Evolutionary conservation across 2,797 vertebrate species (phyloP).

Genomic region (Muraenolepis orangiensis): DNA sequence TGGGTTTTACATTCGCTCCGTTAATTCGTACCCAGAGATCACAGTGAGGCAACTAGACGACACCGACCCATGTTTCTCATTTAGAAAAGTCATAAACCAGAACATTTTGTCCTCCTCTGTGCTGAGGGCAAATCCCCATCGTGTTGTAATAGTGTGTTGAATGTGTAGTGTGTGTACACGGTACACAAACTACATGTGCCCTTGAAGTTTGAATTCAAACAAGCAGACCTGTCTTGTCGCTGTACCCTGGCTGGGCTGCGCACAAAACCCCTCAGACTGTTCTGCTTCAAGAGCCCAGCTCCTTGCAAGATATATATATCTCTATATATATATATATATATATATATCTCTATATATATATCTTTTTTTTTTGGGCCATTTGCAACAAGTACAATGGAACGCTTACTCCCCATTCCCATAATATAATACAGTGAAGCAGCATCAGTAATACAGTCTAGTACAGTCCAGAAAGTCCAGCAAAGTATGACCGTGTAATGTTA

Average conservation of each 20-base stretch:
- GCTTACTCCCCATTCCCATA: too few relatives aligned
- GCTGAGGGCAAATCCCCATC: background rate
- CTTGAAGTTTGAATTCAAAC: background rate
- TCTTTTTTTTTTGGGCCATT: too few relatives aligned
- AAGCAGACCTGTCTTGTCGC: background rate
- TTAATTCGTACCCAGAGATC: background rate
- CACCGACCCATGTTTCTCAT: slow-evolving; percentile 1
- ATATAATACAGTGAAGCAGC: too few relatives aligned
- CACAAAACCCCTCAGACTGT: background rate
- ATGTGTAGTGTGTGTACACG: background rate
- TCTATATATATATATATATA: too few relatives aligned
- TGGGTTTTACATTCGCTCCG: background rate
- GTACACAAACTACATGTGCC: background rate
- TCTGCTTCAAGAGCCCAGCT: background rate
- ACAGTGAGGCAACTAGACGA: background rate
- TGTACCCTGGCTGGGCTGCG: background rate
- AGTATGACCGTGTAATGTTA: too few relatives aligned
- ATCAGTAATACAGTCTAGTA: too few relatives aligned
- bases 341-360: too few relatives aligned
- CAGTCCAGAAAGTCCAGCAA: too few relatives aligned
- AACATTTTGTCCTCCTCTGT: slow-evolving; percentile 20
- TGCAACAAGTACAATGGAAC: too few relatives aligned
- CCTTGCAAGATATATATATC: too few relatives aligned
- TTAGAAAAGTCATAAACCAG: slow-evolving; percentile 28
- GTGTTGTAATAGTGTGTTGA: background rate